Conservation (phyloP, 2,888 invertebrate genomes). For the Sepioteuthis lessoniana region DNA sequence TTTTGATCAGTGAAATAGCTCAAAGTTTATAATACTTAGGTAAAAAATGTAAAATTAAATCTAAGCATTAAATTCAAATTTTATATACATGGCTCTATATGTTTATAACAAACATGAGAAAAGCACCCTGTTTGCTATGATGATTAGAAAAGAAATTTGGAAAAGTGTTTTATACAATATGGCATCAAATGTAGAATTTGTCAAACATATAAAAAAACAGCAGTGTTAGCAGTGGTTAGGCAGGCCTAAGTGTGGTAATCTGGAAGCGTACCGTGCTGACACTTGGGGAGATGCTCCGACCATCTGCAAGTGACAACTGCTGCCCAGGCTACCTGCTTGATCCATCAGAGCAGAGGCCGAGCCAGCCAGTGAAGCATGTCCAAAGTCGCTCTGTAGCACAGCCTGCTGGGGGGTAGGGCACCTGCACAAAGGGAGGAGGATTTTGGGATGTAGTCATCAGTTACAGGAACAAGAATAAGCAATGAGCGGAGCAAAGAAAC, state of each 20-base stretch:
- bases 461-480: not conserved
- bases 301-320: constrained; percentile 33
- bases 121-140: not conserved
- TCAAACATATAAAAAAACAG: not conserved
- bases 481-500: not conserved
- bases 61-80: not conserved
- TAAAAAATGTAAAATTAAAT: too few relatives aligned
- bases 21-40: too few relatives aligned
- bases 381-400: constrained; percentile 4
- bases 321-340: constrained; percentile 10
- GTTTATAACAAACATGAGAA: too few relatives aligned
- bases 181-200: not conserved
- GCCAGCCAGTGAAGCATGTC: constrained; percentile 33
- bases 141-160: not conserved
- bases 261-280: constrained; percentile 33
- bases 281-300: constrained; percentile 33
- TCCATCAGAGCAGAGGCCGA: constrained; percentile 10
- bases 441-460: constrained; percentile 33
- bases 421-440: constrained; percentile 33
- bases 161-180: not conserved
- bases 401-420: not conserved
- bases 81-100: too few relatives aligned
- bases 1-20: too few relatives aligned
- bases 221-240: not conserved
- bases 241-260: constrained; percentile 33